Evolutionary conservation across 2,113 vertebrate genomes (phyloP).

Genomic region (Lepisosteus osseus): DNA sequence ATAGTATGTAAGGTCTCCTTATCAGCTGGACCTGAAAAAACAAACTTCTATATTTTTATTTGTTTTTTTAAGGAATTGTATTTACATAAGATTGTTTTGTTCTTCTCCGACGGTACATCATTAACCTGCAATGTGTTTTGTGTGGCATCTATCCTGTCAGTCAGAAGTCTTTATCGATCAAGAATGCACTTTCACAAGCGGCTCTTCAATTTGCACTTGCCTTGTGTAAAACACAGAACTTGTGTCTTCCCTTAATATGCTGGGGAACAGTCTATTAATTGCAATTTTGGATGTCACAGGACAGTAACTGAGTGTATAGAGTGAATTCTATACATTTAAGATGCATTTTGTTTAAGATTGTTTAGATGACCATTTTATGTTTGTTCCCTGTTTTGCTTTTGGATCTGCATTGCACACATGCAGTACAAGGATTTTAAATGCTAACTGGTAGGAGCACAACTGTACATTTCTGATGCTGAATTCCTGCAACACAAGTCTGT

Average conservation of each 20-base stretch:
- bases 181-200: constrained; percentile 47
- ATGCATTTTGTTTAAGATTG: background rate
- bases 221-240: constrained; percentile 32
- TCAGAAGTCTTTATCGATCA: constrained; percentile 34
- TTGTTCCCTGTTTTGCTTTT: constrained; percentile 14
- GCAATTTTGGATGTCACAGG: constrained; percentile 29
- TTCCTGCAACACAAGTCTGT: background rate
- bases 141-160: constrained; percentile 39
- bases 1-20: constrained; percentile 26
- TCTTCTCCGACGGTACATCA: constrained; percentile 27
- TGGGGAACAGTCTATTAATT: constrained; percentile 43
- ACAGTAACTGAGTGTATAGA: background rate
- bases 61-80: constrained; percentile 34
- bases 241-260: constrained; percentile 29
- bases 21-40: constrained; percentile 34
- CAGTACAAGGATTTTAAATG: constrained; percentile 9
- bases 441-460: constrained; percentile 17
- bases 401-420: background rate
- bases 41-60: constrained; percentile 33
- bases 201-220: constrained; percentile 41
- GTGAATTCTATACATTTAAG: too few species aligned
- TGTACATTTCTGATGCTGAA: background rate
- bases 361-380: background rate
- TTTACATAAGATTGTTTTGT: constrained; percentile 45
- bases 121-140: constrained; percentile 43